Evolutionary conservation across 2,113 vertebrate genomes (phyloP).

Genomic region (Trematocara stigmaticum): DNA sequence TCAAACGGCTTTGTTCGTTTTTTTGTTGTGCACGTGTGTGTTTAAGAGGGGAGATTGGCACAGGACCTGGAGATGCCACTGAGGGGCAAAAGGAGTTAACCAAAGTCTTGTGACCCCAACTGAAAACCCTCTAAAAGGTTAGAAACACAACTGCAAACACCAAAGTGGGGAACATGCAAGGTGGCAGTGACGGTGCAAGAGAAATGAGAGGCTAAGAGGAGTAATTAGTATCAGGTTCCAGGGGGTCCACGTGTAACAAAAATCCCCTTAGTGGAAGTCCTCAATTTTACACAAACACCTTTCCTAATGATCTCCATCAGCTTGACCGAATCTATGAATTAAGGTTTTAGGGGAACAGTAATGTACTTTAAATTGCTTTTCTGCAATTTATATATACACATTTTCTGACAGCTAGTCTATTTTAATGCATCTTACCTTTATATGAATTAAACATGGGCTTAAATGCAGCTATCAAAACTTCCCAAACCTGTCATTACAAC

Average conservation of each 20-base stretch:
- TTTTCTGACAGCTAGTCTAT: background rate
- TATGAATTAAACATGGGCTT: background rate
- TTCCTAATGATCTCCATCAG: background rate
- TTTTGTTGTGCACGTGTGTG: conserved; percentile 36
- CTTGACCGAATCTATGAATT: background rate
- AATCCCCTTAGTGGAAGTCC: background rate
- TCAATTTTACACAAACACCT: conserved; percentile 1
- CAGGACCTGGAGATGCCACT: conserved; percentile 46
- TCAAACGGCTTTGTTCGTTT: conserved; percentile 52
- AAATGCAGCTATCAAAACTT: background rate
- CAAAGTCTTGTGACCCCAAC: conserved; percentile 47
- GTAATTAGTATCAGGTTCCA: conserved; percentile 54
- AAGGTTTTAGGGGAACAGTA: background rate
- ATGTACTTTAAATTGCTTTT: background rate
- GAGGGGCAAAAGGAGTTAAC: conserved; percentile 54
- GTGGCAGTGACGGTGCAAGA: conserved; percentile 39
- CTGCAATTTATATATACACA: background rate
- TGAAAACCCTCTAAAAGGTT: conserved; percentile 31
- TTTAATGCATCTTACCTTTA: background rate
- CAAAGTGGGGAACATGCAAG: conserved; percentile 36
- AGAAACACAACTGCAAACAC: conserved; percentile 34
- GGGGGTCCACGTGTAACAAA: background rate
- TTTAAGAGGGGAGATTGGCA: conserved; percentile 52
- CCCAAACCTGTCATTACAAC: background rate
- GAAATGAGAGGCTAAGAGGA: conserved; percentile 29